Evolutionary conservation across 2,888 invertebrate genomes (phyloP), one percentile per base, ranked within the genome.

Genomic region (Julus scandinavius): DNA sequence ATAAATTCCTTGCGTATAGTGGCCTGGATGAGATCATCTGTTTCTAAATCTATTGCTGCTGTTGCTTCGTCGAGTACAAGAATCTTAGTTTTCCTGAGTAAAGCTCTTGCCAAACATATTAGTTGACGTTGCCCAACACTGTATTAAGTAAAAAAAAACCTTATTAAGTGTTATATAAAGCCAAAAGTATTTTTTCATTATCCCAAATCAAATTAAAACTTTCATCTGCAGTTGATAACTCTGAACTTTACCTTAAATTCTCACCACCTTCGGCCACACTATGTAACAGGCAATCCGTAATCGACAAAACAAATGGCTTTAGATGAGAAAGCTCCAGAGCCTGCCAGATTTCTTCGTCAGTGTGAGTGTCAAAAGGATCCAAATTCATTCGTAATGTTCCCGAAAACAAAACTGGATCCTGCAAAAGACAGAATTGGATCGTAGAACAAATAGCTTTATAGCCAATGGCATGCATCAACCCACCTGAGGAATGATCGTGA

Each of bases 351-450:
- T 97, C 96, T 0, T 95, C 95, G 91, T 99, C 99, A 1, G 94
- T 93, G 92, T 96, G 95, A 1, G 92, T 92, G 90, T 95, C 94
- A 92, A 98, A 97, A 2, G 99, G 99, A 93, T 99, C 99, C 89
- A 99, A 94, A 93, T 99, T 99, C 93, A 96, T 94, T 87, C 98
- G 94, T 90, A 99, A 93, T 7, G 96, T 95, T 87, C 98, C 98
- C 29, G 97, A 97, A 93, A 99, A 99, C 89, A 99, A 94, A 85
- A 98, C 97, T 0, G 99, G 98, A 93, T 99, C 99, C 94, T 99
- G 96, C 84, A 96, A 80, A 15, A 80, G 15, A 80, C 80, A 17
- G 11, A 80, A 4, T 40, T 80, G 13, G 38, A 15, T 15, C 38
- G 72, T 5, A 29, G 7, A 58, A 58, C 58, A 54, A 13, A 45